Evolutionary conservation across 2,888 invertebrate species (phyloP).

Genomic region (Scelioninae gen. 1): DNA sequence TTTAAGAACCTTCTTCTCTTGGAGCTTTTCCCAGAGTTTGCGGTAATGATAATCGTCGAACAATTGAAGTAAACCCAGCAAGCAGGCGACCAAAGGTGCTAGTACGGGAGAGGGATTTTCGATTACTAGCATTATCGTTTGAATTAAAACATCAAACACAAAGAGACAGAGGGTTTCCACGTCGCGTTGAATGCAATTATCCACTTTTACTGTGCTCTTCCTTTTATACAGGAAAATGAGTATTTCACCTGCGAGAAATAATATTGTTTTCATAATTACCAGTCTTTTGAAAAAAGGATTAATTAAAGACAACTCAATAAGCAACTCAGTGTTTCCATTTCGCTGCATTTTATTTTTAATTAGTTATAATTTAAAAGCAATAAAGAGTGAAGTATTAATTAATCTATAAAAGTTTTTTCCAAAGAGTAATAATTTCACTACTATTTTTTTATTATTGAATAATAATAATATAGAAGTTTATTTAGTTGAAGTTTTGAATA

Average conservation of each 20-base stretch:
- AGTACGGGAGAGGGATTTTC: slow-evolving; percentile 90
- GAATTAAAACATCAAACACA: slow-evolving; percentile 92
- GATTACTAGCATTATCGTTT: slow-evolving; percentile 92
- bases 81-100: slow-evolving; percentile 93
- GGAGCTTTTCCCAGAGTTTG: slow-evolving; percentile 92
- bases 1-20: slow-evolving; percentile 89
- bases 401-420: no score
- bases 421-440: no score
- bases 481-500: no score
- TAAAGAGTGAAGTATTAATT: no score
- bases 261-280: background rate
- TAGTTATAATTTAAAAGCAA: no score
- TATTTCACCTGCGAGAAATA: slow-evolving; percentile 87
- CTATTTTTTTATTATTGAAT: no score
- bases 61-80: slow-evolving; percentile 93
- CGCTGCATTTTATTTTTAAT: no score
- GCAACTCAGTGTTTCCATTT: no score
- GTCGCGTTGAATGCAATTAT: slow-evolving; percentile 89
- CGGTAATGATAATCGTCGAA: slow-evolving; percentile 95
- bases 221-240: slow-evolving; percentile 88
- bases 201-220: slow-evolving; percentile 86
- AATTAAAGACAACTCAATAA: no score
- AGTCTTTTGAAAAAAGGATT: background rate
- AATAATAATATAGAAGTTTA: no score
- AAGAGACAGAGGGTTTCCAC: slow-evolving; percentile 93